phyloP scores from a whole-genome alignment of 2,113 vertebrate species.

The Lathamus discolor region DNA sequence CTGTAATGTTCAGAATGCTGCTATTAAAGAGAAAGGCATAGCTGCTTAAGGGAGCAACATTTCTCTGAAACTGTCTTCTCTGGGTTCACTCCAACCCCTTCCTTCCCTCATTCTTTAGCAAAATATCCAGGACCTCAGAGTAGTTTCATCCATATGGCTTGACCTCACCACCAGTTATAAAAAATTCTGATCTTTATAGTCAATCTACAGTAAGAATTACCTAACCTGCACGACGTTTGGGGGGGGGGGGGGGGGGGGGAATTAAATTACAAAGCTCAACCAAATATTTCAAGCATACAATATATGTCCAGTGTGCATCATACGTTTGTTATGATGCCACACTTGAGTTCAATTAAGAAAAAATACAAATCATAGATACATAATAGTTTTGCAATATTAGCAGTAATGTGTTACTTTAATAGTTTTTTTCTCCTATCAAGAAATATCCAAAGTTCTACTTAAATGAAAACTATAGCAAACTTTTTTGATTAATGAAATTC shows the following conservation, averaged over 20 bases:
- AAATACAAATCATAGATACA: background rate
- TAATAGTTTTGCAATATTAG: background rate
- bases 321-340: background rate
- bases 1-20: background rate
- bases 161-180: background rate
- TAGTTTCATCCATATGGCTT: background rate
- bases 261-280: background rate
- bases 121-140: background rate
- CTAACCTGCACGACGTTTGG: background rate
- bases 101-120: background rate
- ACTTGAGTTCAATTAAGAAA: background rate
- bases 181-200: background rate
- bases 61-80: background rate
- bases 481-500: constrained; percentile 64
- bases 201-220: background rate
- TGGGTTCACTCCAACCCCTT: background rate
- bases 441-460: constrained; percentile 48
- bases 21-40: background rate
- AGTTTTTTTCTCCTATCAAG: background rate
- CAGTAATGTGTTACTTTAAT: background rate
- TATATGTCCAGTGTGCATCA: background rate
- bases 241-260: too few relatives aligned
- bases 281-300: background rate
- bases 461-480: constrained; percentile 61
- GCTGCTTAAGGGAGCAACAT: background rate